These are phyloP conservation scores for Drosophila macrospina DNA, from an alignment of 2,888 invertebrate genomes.

Conservation along the genomic window DNA sequence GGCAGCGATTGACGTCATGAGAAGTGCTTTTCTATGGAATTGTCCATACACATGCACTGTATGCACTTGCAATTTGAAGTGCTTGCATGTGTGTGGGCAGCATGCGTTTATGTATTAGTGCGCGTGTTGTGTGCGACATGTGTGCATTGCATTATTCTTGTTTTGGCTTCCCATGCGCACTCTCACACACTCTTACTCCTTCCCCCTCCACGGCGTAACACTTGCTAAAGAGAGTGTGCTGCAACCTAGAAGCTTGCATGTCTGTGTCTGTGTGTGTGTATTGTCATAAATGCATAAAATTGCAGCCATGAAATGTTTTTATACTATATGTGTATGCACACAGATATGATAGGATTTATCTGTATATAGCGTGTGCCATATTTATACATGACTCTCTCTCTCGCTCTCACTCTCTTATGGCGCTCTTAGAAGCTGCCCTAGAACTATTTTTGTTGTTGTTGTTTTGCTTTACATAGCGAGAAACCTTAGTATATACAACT, in stretches of 20 bases:
- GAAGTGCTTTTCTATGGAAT: slow-evolving; percentile 57
- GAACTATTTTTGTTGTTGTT: slow-evolving; percentile 48
- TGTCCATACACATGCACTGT: slow-evolving; percentile 33
- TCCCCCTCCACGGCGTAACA: not conserved
- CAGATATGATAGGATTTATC: slow-evolving; percentile 45
- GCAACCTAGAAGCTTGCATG: slow-evolving; percentile 51
- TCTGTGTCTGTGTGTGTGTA: slow-evolving; percentile 49
- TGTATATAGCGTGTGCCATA: slow-evolving; percentile 42
- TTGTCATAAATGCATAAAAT: slow-evolving; percentile 78
- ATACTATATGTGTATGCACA: slow-evolving; percentile 22
- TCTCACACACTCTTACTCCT: slow-evolving; percentile 48
- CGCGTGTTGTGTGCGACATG: slow-evolving; percentile 69
- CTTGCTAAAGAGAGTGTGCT: slow-evolving; percentile 31
- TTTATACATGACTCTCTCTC: slow-evolving; percentile 12
- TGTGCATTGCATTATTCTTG: slow-evolving; percentile 72
- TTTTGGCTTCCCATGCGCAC: slow-evolving; percentile 61
- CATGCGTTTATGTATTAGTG: slow-evolving; percentile 58
- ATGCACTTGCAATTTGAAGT: slow-evolving; percentile 64
- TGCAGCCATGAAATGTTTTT: slow-evolving; percentile 58
- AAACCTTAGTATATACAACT: slow-evolving; percentile 48
- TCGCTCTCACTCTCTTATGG: not conserved
- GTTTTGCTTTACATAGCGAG: slow-evolving; percentile 7
- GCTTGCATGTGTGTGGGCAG: slow-evolving; percentile 44
- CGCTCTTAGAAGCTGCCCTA: slow-evolving; percentile 58
- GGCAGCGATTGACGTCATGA: slow-evolving; percentile 68